Evolutionary conservation across 2,797 vertebrate species (phyloP), one percentile per base, ranked within the genome.

Genomic region (Gadopsis marmoratus): DNA sequence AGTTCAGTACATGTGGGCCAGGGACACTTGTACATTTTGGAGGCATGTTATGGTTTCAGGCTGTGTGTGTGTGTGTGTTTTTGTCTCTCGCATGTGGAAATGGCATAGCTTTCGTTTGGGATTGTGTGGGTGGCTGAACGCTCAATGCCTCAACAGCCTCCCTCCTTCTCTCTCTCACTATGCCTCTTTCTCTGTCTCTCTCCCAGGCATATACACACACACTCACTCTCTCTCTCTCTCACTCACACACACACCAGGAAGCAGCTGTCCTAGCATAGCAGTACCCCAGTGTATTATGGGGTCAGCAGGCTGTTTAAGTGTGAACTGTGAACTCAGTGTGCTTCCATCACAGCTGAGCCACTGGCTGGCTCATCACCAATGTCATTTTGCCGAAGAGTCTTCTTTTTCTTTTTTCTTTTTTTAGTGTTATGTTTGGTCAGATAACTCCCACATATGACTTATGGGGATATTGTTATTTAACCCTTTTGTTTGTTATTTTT

Each of bases 81-180:
- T 31, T 0, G 16, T 81, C 56, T 82, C 50, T 74, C 69, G 76
- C 70, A 83, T 88, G 85, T 83, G 81, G 81, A 88, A 88, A 76
- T 74, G 82, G 74, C 86, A 86, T 64, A 82, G 76, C 74, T 82
- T 78, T 83, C 26, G 3, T 85, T 84, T 87, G 83, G 73, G 79
- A 82, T 81, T 85, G 84, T 81, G 92, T 92, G 88, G 88, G 89
- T 86, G 90, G 89, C 71, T 78, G 77, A 87, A 71, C 55, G 58
- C 88, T 87, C 76, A 55, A 41, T 88, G 82, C 82, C 86, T 89
- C 76, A 77, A 59, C 83, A 86, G 58, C 68, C 72, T 59, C 47
- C 33, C 48, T 53, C 16, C 10, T 4, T 14, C 14, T 29, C 47
- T 41, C 13, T 19, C 61, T 37, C 7, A n/a, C 21, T 16, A 10